Evolutionary conservation across 1,140 invertebrate species (phyloP).

Genomic region (Scaptomyza montana): DNA sequence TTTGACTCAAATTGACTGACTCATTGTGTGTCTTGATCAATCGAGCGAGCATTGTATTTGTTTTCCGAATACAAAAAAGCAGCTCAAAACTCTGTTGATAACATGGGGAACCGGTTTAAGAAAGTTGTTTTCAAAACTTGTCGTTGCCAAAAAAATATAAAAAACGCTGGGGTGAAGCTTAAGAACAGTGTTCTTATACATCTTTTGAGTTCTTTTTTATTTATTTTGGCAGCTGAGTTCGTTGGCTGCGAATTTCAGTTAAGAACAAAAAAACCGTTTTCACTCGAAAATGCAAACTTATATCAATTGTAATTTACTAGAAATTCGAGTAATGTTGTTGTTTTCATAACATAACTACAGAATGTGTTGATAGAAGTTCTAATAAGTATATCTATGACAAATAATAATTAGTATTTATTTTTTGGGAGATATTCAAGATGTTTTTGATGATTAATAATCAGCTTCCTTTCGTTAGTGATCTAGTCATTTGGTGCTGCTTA

Average conservation of each 20-base stretch:
- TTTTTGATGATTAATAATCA: constrained; percentile 53
- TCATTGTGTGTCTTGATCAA: constrained; percentile 21
- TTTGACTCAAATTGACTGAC: constrained; percentile 8
- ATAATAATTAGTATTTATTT: too few relatives aligned
- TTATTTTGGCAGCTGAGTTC: constrained; percentile 10
- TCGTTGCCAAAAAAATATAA: constrained; percentile 28
- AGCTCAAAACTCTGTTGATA: constrained; percentile 3
- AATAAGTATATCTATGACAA: too few relatives aligned
- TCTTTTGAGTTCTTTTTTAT: neutral
- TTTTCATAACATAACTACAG: too few relatives aligned
- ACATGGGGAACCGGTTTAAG: constrained; percentile 64
- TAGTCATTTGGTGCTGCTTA: constrained; percentile 43
- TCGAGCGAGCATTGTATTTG: neutral
- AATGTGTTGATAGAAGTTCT: neutral
- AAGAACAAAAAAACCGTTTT: constrained; percentile 1
- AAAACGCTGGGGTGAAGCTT: constrained; percentile 39
- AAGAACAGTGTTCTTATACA: constrained; percentile 4
- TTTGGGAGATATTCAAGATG: neutral
- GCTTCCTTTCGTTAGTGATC: neutral
- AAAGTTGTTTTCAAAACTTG: constrained; percentile 58
- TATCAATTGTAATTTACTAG: too few relatives aligned
- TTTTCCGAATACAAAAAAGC: neutral
- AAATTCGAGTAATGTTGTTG: too few relatives aligned
- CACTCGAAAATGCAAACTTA: too few relatives aligned
- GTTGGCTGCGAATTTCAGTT: constrained; percentile 18